Base-by-base conservation (phyloP, 2,888 invertebrate genomes). In the Barypeithes pellucidus region DNA sequence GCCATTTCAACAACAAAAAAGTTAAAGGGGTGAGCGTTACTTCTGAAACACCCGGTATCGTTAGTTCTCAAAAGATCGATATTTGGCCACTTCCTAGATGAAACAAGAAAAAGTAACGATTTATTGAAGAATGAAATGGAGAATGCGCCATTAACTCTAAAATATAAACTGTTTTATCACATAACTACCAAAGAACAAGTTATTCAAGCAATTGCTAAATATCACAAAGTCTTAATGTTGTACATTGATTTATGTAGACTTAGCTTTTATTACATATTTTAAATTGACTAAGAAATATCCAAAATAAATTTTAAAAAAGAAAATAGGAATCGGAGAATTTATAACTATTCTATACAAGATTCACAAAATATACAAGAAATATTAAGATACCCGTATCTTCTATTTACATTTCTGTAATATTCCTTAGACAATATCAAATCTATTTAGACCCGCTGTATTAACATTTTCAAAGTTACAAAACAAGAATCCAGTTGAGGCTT, bases 361-460 rank as follows among this genome's bases (percentile, higher is more conserved):
- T 29, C 66, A 72, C 66, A 67, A 72, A 63, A 72, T 72, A 22
- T 72, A 72, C 72, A 72, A 66, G 52, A 61, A 72, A 61, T 50
- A 61, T 69, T 36, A 63, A 72, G 67, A 67, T 72, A 72, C 72
- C 72, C 72, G 72, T 72, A 72, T 52, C 54, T 71, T 61, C 41
- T 72, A 72, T 72, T 62, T 72, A 72, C 72, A 72, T 16, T 72
- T 67, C 61, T 62, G n/a, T 5, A 50, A 50, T 1, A 22, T 57
- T 41, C 57, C 43, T 54, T 67, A 54, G 33, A 54, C 54, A 39
- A 36, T 41, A 43, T 67, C 18, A 54, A 39, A 1, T 14, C 14
- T 22, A 4, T 45, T 57, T 36, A 9, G 54, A 57, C 54, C 54
- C 33, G 52, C 29, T 60, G 59, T 22, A 59, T 11, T 20, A 39